These are phyloP conservation scores for Zaprionus bogoriensis DNA, from an alignment of 2,888 invertebrate species.

Conservation along the genomic window DNA sequence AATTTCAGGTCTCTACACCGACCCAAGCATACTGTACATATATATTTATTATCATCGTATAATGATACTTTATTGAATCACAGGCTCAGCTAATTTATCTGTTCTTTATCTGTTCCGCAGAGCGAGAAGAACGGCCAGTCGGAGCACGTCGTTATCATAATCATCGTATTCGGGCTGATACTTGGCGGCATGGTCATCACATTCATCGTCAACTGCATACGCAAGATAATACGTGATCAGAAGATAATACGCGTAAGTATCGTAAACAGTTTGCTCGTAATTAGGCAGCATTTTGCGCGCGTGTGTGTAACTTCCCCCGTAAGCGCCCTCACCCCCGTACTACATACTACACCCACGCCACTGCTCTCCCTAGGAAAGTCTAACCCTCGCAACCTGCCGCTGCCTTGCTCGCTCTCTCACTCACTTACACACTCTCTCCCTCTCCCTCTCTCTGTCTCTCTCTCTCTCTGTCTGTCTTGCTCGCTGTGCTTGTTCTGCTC, in stretches of 20 bases:
- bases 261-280: slow-evolving; percentile 29
- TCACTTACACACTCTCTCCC: slow-evolving; percentile 1
- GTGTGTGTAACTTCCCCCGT: neutral
- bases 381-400: neutral
- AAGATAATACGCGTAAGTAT: slow-evolving; percentile 91
- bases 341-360: neutral
- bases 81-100: neutral
- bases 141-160: slow-evolving; percentile 92
- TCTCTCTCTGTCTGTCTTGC: no score
- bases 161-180: slow-evolving; percentile 93
- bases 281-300: slow-evolving; percentile 26
- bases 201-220: slow-evolving; percentile 93
- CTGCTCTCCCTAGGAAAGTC: neutral
- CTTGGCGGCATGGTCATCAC: slow-evolving; percentile 94
- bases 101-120: slow-evolving; percentile 51
- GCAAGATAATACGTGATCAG: slow-evolving; percentile 93
- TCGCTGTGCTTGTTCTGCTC: slow-evolving; percentile 37
- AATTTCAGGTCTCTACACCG: no score
- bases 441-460: slow-evolving; percentile 9
- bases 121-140: slow-evolving; percentile 82
- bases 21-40: no score
- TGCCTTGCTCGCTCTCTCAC: slow-evolving; percentile 21
- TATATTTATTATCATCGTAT: neutral
- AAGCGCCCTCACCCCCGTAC: neutral
- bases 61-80: neutral